A percentile compares a stretch with the other conserved stretches of the same genome.
Evolutionary conservation across 2,888 invertebrate species (phyloP).

Genomic region (Salpingus planirostris): DNA sequence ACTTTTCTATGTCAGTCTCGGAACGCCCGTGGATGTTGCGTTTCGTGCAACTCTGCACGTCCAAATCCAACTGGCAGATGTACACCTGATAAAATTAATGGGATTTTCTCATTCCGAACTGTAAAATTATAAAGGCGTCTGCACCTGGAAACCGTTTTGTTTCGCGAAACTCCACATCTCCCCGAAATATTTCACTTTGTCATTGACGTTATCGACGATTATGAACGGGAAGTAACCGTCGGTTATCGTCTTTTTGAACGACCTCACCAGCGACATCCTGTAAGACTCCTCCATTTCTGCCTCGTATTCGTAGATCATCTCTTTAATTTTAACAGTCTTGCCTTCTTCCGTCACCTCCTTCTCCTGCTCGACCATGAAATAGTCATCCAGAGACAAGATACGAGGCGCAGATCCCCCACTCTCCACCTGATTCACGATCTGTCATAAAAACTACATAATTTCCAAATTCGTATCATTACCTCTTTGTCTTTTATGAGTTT

Average conservation of each 20-base stretch:
- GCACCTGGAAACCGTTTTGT: conserved; percentile 75
- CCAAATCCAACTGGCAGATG: conserved; percentile 79
- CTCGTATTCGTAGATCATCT: conserved; percentile 85
- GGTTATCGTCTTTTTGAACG: conserved; percentile 82
- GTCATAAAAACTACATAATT: too few species aligned
- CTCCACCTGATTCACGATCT: conserved; percentile 49
- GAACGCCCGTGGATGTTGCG: conserved; percentile 78
- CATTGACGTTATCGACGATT: conserved; percentile 86
- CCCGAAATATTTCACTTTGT: conserved; percentile 69
- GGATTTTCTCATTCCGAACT: background rate
- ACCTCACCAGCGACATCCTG: conserved; percentile 70
- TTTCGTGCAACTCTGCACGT: conserved; percentile 66
- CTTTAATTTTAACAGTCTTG: conserved; percentile 58
- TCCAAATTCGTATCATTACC: conserved; percentile 35
- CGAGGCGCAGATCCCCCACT: conserved; percentile 83
- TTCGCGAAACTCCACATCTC: conserved; percentile 85
- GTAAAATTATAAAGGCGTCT: background rate
- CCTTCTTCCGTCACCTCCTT: conserved; percentile 62
- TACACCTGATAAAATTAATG: conserved; percentile 59
- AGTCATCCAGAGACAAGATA: conserved; percentile 90
- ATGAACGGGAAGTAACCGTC: conserved; percentile 90
- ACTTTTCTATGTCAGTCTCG: conserved; percentile 66
- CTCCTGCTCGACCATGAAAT: conserved; percentile 85
- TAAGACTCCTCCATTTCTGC: conserved; percentile 74
- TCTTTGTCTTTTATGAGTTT: conserved; percentile 77